Evolutionary conservation across 2,797 vertebrate species (phyloP).

Genomic region (Parauchenoglanis punctatus): DNA sequence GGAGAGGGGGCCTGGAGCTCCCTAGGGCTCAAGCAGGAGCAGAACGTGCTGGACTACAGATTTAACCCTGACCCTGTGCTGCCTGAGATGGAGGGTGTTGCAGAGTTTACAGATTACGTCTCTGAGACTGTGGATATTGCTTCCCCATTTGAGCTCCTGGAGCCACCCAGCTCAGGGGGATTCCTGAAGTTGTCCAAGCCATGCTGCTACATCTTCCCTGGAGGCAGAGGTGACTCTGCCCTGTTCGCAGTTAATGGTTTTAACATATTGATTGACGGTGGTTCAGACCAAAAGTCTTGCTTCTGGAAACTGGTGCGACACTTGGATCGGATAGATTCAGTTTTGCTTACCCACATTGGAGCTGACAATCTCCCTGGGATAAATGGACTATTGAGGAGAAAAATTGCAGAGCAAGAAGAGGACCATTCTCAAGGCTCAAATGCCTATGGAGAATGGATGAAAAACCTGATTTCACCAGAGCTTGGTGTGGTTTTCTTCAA

Average conservation of each 20-base stretch:
- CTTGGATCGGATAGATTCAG: conserved; percentile 94
- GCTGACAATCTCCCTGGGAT: conserved; percentile 97
- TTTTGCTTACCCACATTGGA: conserved; percentile 96
- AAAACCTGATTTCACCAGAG: conserved; percentile 96
- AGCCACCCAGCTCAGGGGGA: conserved; percentile 96
- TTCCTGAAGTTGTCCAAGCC: conserved; percentile 97
- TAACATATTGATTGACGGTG: conserved; percentile 96
- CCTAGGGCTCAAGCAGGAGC: conserved; percentile 80
- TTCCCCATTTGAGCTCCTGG: conserved; percentile 94
- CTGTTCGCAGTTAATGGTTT: conserved; percentile 98
- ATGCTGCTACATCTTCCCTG: conserved; percentile 98
- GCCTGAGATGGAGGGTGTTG: conserved; percentile 92
- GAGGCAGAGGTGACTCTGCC: conserved; percentile 94
- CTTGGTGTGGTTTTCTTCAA: conserved; percentile 98
- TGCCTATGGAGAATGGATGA: conserved; percentile 93
- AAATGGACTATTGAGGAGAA: conserved; percentile 95
- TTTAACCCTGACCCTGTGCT: conserved; percentile 87
- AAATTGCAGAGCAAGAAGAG: conserved; percentile 95
- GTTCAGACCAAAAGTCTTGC: conserved; percentile 93
- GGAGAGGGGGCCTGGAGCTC: conserved; percentile 93
- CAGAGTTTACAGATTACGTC: conserved; percentile 93
- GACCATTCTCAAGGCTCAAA: conserved; percentile 88
- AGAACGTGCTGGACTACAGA: conserved; percentile 78
- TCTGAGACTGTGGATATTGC: conserved; percentile 94
- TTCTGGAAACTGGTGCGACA: conserved; percentile 99